Conservation (phyloP, 2,113 vertebrate species). For the Tursiops truncatus region DNA sequence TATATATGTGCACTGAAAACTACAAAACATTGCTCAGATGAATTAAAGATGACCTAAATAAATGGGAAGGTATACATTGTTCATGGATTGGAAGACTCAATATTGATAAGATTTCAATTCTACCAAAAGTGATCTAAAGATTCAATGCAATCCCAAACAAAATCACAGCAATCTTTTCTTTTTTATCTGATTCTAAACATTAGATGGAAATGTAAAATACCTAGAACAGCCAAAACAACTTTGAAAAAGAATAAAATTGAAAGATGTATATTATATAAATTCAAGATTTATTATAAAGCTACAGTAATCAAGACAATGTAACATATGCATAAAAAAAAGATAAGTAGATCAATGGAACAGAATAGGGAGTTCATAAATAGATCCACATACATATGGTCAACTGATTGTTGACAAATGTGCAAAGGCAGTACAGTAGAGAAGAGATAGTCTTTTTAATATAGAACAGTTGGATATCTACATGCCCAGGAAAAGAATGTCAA, state of each 20-base stretch:
- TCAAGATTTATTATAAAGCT: background rate
- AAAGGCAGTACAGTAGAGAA: background rate
- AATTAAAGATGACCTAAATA: background rate
- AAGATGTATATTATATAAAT: background rate
- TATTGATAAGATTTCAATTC: background rate
- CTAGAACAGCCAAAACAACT: background rate
- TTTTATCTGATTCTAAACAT: background rate
- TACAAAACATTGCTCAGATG: background rate
- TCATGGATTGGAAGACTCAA: background rate
- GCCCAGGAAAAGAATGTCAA: background rate
- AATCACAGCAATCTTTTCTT: background rate
- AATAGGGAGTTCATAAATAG: background rate
- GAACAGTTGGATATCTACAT: background rate
- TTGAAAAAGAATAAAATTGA: background rate
- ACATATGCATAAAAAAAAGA: background rate
- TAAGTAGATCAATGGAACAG: background rate
- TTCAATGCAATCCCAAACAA: background rate
- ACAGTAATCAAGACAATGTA: background rate
- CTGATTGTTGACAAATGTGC: background rate
- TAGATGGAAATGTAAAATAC: background rate
- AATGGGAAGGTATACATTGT: background rate
- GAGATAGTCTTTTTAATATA: background rate
- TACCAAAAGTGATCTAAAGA: background rate
- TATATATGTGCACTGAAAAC: background rate
- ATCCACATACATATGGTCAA: background rate